Conservation (phyloP, 2,797 vertebrate species). For the Notamacropus eugenii region DNA sequence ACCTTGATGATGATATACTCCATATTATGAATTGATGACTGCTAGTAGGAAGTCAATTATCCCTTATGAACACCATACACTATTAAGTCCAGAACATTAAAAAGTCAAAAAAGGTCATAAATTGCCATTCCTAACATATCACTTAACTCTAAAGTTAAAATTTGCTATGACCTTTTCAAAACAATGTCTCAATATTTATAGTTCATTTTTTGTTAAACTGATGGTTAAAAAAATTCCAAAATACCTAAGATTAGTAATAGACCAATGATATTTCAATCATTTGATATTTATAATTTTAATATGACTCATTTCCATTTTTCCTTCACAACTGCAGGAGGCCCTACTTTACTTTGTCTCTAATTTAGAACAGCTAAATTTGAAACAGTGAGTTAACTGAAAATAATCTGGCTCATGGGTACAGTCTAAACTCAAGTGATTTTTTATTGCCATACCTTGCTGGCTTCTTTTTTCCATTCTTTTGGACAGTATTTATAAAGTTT, state of each 20-base stretch:
- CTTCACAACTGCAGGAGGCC: background rate
- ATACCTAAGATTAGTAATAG: background rate
- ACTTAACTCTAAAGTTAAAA: background rate
- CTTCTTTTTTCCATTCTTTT: constrained; percentile 99
- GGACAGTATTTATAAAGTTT: constrained; percentile 99
- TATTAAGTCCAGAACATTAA: constrained; percentile 13
- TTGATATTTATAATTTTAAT: constrained; percentile 25
- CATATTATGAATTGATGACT: background rate
- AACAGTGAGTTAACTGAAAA: constrained; percentile 59
- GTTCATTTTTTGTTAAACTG: constrained; percentile 38
- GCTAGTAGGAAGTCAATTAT: background rate
- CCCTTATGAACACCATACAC: background rate
- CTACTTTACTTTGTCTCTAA: constrained; percentile 42
- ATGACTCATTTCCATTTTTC: constrained; percentile 42
- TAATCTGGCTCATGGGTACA: constrained; percentile 81
- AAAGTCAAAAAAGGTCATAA: background rate
- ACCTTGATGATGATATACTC: background rate
- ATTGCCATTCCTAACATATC: background rate
- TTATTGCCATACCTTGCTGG: constrained; percentile 93
- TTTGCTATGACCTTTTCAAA: background rate
- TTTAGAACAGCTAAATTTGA: constrained; percentile 49
- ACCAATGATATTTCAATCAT: constrained; percentile 39
- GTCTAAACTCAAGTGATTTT: constrained; percentile 84
- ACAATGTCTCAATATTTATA: constrained; percentile 2
- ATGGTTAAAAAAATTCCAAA: background rate